Base-by-base conservation (phyloP, 2,797 vertebrate genomes). In the Momotus momota region DNA sequence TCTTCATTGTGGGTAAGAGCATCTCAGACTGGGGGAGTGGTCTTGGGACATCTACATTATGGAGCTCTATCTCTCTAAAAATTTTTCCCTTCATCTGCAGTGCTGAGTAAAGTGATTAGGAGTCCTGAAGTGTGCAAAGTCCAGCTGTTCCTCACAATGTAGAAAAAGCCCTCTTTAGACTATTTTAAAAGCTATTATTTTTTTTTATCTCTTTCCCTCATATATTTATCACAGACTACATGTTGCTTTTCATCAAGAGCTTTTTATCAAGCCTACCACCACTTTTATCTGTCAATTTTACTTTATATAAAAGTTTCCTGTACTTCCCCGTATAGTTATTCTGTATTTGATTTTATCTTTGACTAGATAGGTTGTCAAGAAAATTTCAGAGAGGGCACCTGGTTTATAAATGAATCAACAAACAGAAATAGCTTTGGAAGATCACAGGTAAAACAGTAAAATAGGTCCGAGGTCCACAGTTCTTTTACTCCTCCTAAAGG, bases 321-420 rank as follows among this genome's bases (percentile, higher is more conserved):
- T 40, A 89, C 84, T 85, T 87, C 62, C 55, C 60, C 4, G 10
- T 52, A 69, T 40, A 75, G 71, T 69, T 45, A 60, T 64, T 87
- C 80, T 26, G 31, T 51, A 72, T 65, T 82, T 86, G 65, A 83
- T 94, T 88, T 88, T 88, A 65, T 86, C 80, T 91, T 79, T 62
- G 38, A 79, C 86, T 46, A 49, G 75, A 67, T 12, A 86, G 86
- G 58, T 2, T 89, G 86, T 75, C 46, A 35, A 84, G 64, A 69
- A 86, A 78, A 90, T 40, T 61, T 65, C 85, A 88, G 81, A 48
- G 1, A 52, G 7, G 52, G 45, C 66, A 93, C 26, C 54, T 54
- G 61, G 73, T 81, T 81, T 81, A 72, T 14, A 86, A 88, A 83
- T 25, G 61, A 90, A 90, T 91, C 86, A 95, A 78, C 54, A 90